Evolutionary conservation across 2,797 vertebrate genomes (phyloP).

Genomic region (Bradypodion ventrale): DNA sequence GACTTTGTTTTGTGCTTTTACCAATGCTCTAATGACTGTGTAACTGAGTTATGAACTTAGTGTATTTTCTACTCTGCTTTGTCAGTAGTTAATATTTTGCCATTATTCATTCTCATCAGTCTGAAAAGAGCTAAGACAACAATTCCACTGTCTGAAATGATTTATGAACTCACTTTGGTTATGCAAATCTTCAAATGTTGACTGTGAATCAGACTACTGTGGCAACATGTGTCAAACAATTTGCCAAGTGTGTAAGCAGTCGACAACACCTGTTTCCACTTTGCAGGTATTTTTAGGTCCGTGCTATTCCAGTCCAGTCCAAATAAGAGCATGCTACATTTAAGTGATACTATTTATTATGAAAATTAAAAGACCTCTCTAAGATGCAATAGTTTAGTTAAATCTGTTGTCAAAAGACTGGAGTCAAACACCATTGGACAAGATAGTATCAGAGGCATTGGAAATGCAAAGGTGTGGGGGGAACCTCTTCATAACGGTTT

Average conservation of each 20-base stretch:
- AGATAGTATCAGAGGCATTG: neutral
- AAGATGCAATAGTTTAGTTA: constrained; percentile 20
- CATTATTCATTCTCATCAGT: constrained; percentile 63
- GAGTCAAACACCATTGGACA: constrained; percentile 18
- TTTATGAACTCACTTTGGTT: constrained; percentile 76
- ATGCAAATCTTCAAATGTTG: constrained; percentile 73
- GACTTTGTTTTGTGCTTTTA: constrained; percentile 36
- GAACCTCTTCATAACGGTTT: neutral
- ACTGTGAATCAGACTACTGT: constrained; percentile 73
- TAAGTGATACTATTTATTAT: constrained; percentile 62
- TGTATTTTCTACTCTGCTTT: constrained; percentile 37
- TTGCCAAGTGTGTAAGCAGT: constrained; percentile 72
- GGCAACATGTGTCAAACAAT: constrained; percentile 73
- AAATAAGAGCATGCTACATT: constrained; percentile 68
- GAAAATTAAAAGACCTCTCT: constrained; percentile 61
- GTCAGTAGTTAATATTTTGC: constrained; percentile 39
- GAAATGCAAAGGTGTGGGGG: neutral
- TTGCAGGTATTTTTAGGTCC: constrained; percentile 74
- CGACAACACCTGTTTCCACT: constrained; percentile 79
- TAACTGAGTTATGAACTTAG: neutral
- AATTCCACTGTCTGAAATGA: constrained; percentile 74
- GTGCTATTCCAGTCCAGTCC: constrained; percentile 68
- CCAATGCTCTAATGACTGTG: constrained; percentile 37
- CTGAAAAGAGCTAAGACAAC: constrained; percentile 55
- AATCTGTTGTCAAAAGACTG: constrained; percentile 21